These are phyloP conservation scores for Monoplex corrugatus DNA, from an alignment of 2,888 invertebrate genomes.

Conservation along the genomic window DNA sequence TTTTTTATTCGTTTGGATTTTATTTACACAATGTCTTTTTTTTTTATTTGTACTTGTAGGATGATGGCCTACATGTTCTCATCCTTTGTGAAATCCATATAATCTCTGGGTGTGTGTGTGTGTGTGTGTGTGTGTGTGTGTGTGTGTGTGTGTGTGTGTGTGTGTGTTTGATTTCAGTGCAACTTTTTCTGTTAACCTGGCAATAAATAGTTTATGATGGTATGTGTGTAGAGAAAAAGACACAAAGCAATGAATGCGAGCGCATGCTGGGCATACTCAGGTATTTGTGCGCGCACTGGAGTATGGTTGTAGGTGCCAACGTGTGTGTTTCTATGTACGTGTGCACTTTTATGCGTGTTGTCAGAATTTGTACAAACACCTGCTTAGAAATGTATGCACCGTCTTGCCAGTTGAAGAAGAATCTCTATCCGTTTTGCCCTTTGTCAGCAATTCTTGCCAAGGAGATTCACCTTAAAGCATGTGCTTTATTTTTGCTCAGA, in stretches of 20 bases:
- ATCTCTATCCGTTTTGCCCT: background rate
- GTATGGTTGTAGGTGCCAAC: background rate
- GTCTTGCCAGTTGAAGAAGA: background rate
- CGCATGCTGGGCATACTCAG: background rate
- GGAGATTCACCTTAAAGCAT: too few relatives aligned
- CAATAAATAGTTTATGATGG: background rate
- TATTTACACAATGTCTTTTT: too few relatives aligned
- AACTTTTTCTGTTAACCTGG: too few relatives aligned
- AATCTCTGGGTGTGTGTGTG: background rate
- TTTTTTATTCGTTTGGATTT: too few relatives aligned
- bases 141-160: conserved; percentile 41
- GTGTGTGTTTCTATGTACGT: conserved; percentile 6
- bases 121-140: conserved; percentile 23
- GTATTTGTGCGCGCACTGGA: background rate
- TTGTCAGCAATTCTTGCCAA: too few relatives aligned
- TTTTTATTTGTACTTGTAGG: too few relatives aligned
- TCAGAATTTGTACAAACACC: background rate
- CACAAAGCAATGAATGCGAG: too few relatives aligned
- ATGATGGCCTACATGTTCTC: too few relatives aligned
- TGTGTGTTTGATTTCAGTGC: conserved; percentile 33
- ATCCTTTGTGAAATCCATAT: too few relatives aligned
- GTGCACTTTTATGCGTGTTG: too few relatives aligned
- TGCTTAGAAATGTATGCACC: background rate
- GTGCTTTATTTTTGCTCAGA: too few relatives aligned
- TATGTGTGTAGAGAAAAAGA: conserved; percentile 24